phyloP scores from a whole-genome alignment of 2,797 vertebrate genomes.

The Argya squamiceps region DNA sequence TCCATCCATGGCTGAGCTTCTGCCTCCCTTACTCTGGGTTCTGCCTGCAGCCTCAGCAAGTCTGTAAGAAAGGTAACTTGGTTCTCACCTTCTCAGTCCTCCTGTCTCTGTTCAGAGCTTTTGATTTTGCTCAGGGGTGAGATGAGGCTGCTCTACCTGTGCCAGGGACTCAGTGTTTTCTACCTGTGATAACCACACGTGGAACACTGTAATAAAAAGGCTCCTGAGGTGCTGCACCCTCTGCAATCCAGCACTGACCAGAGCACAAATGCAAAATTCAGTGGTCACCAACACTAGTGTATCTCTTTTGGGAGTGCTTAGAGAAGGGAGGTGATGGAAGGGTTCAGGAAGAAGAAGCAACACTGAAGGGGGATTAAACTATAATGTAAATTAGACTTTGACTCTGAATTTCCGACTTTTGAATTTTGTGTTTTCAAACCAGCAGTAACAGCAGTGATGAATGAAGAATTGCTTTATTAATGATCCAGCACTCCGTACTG shows the following conservation, averaged over 20 bases:
- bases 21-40: background rate
- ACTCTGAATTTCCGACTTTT: background rate
- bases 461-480: background rate
- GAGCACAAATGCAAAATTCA: background rate
- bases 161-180: background rate
- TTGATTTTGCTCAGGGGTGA: background rate
- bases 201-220: background rate
- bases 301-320: background rate
- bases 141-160: background rate
- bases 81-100: background rate
- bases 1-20: background rate
- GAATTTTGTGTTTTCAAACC: background rate
- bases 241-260: background rate
- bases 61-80: rapidly evolving
- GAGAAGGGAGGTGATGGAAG: background rate
- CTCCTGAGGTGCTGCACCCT: background rate
- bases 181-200: background rate
- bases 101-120: background rate
- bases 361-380: background rate
- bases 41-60: background rate
- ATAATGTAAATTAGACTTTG: background rate
- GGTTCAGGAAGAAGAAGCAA: background rate
- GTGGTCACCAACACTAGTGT: rapidly evolving
- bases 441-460: background rate
- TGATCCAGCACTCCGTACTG: background rate